Percentiles rank a stretch among this genome's conserved stretches.
Conservation (phyloP, 2,113 vertebrate species). For the Spea multiplicata region DNA sequence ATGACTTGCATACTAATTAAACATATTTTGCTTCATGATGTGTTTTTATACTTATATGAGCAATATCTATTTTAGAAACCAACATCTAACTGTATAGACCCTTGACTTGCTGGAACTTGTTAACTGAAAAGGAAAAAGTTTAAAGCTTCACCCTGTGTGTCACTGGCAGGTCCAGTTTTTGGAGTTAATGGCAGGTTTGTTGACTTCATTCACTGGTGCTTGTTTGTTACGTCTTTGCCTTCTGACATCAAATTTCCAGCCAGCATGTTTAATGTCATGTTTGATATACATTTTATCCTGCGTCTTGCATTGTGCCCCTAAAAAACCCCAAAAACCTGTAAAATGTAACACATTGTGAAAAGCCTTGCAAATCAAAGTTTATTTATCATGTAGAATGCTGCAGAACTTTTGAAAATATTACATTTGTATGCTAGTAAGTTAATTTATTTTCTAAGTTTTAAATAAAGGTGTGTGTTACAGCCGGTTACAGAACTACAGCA, state of each 20-base stretch:
- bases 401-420: neutral
- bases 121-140: constrained; percentile 43
- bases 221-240: neutral
- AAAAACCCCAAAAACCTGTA: neutral
- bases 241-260: neutral
- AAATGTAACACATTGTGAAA: neutral
- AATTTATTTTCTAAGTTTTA: too few relatives aligned
- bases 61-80: constrained; percentile 48
- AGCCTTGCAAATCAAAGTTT: neutral
- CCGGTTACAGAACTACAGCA: too few relatives aligned
- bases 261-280: neutral
- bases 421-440: too few relatives aligned
- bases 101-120: constrained; percentile 45
- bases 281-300: neutral
- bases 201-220: neutral
- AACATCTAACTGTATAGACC: constrained; percentile 35
- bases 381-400: neutral
- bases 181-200: neutral
- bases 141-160: constrained; percentile 27
- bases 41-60: constrained; percentile 56
- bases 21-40: constrained; percentile 69
- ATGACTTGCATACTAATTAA: constrained; percentile 95
- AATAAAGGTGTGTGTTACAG: too few relatives aligned
- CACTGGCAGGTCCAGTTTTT: constrained; percentile 56
- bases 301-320: neutral